A percentile compares a stretch with the other conserved stretches of the same genome.
Conservation (phyloP, 1,140 invertebrate genomes). For the Choristoneura fumiferana region DNA sequence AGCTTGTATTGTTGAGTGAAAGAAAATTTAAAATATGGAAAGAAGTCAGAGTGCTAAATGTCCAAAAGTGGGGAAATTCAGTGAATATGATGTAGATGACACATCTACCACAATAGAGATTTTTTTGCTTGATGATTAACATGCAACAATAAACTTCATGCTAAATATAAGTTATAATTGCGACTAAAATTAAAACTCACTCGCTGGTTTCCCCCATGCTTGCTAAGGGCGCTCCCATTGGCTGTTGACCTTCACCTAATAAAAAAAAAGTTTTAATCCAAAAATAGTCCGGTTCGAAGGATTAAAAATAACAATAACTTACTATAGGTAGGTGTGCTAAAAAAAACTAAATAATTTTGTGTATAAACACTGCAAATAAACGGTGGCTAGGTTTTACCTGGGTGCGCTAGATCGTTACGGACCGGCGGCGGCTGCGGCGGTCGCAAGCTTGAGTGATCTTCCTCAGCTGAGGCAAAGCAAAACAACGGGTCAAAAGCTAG, state of each 20-base stretch:
- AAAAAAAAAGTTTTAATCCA: no score
- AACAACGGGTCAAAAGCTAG: slow-evolving; percentile 40
- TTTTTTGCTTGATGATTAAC: not conserved
- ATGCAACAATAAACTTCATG: slow-evolving; percentile 8
- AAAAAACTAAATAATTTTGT: slow-evolving; percentile 20
- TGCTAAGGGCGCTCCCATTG: slow-evolving; percentile 78
- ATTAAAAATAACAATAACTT: no score
- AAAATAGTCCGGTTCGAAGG: not conserved
- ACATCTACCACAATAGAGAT: no score
- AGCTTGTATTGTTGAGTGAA: no score
- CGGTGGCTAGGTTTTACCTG: slow-evolving; percentile 44
- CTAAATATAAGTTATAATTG: slow-evolving; percentile 8
- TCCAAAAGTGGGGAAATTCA: no score
- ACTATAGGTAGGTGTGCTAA: not conserved
- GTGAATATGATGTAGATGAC: no score
- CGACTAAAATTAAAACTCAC: slow-evolving; percentile 61
- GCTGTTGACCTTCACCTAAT: slow-evolving; percentile 62
- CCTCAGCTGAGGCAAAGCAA: slow-evolving; percentile 77
- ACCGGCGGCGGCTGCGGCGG: slow-evolving; percentile 49
- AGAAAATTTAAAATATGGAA: no score
- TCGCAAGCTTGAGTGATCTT: slow-evolving; percentile 76
- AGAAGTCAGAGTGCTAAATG: no score
- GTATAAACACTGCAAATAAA: slow-evolving; percentile 20
- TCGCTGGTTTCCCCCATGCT: slow-evolving; percentile 81
- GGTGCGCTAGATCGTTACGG: slow-evolving; percentile 36